Evolutionary conservation across 2,797 vertebrate species (phyloP).

Genomic region (Pitangus sulphuratus): DNA sequence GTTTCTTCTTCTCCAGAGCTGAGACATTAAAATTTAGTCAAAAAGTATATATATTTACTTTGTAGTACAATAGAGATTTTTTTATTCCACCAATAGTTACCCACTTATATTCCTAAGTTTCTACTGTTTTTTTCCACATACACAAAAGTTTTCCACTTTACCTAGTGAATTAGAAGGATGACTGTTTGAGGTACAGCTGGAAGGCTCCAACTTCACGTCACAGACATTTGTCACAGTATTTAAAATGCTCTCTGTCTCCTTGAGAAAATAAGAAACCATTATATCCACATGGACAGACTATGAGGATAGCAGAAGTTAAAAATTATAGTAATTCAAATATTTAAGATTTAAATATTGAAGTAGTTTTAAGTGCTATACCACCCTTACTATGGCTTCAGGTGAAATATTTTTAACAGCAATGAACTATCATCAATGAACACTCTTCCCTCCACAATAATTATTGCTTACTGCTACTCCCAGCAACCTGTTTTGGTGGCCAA

Average conservation of each 20-base stretch:
- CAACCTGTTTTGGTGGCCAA: not conserved
- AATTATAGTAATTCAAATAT: not conserved
- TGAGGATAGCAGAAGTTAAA: not conserved
- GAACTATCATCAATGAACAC: not conserved
- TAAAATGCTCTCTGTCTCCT: slow-evolving; percentile 56
- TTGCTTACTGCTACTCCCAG: not conserved
- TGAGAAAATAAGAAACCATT: not conserved
- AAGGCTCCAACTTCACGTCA: not conserved
- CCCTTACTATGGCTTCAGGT: not conserved
- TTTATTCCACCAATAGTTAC: not conserved
- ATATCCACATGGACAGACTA: not conserved
- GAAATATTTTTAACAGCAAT: not conserved
- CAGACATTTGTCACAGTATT: not conserved
- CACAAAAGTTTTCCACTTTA: not conserved
- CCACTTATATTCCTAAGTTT: not conserved
- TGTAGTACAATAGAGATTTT: not conserved
- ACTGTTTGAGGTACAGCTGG: not conserved
- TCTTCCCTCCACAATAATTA: not conserved
- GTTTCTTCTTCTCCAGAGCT: not conserved
- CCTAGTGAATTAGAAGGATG: slow-evolving; percentile 20
- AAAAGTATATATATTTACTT: not conserved
- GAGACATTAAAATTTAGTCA: not conserved
- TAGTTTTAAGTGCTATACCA: not conserved
- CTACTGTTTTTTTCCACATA: no score
- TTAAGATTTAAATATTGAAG: not conserved